A percentile compares a stretch with the other conserved stretches of the same genome.
Conservation (phyloP, 2,888 invertebrate genomes). For the Platynereis dumerilii region DNA sequence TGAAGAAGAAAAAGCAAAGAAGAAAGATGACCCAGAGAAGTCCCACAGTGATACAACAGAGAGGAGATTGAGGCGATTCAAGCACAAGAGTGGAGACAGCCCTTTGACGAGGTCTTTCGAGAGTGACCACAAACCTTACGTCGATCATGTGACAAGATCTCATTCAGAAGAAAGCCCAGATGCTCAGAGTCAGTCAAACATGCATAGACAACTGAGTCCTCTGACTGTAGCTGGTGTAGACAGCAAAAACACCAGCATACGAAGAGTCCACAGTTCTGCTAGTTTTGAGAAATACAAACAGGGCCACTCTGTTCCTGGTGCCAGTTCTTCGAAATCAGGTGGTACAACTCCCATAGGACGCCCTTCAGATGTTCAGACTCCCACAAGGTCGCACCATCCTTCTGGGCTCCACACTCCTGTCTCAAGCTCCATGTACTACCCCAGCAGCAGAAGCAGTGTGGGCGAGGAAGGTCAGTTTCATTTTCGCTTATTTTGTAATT, state of each 20-base stretch:
- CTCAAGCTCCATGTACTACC: slow-evolving; percentile 27
- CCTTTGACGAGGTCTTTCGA: too few species aligned
- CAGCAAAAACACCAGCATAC: slow-evolving; percentile 16
- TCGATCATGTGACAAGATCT: too few species aligned
- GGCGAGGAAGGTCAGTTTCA: slow-evolving; percentile 35
- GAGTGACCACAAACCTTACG: too few species aligned
- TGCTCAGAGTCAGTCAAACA: background rate
- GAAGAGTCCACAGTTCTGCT: slow-evolving; percentile 33
- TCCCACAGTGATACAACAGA: too few species aligned
- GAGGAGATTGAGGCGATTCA: too few species aligned
- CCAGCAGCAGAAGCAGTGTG: slow-evolving; percentile 37
- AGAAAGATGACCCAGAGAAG: too few species aligned
- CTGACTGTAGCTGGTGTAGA: slow-evolving; percentile 3
- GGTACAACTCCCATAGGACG: slow-evolving; percentile 6
- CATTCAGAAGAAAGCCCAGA: too few species aligned
- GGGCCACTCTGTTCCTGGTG: slow-evolving; percentile 6
- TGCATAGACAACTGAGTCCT: slow-evolving; percentile 2
- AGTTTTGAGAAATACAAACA: slow-evolving; percentile 39
- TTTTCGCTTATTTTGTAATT: too few species aligned
- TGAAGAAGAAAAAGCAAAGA: too few species aligned
- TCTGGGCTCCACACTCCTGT: slow-evolving; percentile 32
- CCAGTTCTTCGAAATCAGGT: slow-evolving; percentile 1
- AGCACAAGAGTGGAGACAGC: too few species aligned
- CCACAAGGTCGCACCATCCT: slow-evolving; percentile 32
- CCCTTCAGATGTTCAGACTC: slow-evolving; percentile 6